These are phyloP conservation scores for Troilus luridus DNA, from an alignment of 2,888 invertebrate genomes.

Conservation along the genomic window DNA sequence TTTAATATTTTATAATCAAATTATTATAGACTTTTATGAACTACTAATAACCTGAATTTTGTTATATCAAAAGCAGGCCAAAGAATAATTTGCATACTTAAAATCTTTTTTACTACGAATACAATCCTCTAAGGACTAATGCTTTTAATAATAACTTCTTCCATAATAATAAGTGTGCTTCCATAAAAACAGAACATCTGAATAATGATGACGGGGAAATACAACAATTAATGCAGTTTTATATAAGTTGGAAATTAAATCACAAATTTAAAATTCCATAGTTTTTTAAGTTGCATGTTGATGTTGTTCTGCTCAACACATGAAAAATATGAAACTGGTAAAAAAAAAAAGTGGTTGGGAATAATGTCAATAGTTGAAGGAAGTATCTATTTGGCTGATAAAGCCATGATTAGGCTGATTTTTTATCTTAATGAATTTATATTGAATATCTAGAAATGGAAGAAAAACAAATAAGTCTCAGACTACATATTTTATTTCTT, in stretches of 20 bases:
- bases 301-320: too few relatives aligned
- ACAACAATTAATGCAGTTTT: not conserved
- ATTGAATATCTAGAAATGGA: not conserved
- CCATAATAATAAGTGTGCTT: too few relatives aligned
- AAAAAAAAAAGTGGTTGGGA: not conserved
- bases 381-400: not conserved
- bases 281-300: too few relatives aligned
- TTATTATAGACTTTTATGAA: not conserved
- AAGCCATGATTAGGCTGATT: not conserved
- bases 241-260: not conserved
- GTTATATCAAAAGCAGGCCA: not conserved
- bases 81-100: not conserved
- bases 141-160: not conserved
- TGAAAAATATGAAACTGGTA: not conserved
- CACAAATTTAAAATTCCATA: too few relatives aligned
- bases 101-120: not conserved
- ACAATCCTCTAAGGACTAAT: not conserved
- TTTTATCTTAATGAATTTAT: not conserved
- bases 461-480: not conserved
- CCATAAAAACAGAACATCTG: not conserved
- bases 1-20: not conserved
- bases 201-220: not conserved
- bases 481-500: constrained; percentile 54
- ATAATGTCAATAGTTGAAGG: not conserved
- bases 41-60: not conserved